Conservation (phyloP, 2,888 invertebrate species). For the Acrobeloides nanus region DNA sequence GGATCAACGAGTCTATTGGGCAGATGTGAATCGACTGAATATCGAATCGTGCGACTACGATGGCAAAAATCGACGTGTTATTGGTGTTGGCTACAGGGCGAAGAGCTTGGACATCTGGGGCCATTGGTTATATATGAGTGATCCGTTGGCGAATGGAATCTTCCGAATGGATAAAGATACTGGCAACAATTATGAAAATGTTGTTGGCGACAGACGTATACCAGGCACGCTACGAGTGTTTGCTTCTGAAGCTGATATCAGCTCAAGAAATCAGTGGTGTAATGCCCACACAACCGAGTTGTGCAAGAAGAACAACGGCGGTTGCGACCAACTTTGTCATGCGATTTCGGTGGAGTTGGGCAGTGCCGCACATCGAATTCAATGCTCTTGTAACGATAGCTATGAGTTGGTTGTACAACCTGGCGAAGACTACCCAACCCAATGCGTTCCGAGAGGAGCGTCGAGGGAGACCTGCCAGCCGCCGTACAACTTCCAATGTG, state of each 20-base stretch:
- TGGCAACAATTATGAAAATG: conserved; percentile 78
- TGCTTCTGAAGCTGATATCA: conserved; percentile 43
- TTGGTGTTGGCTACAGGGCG: conserved; percentile 47
- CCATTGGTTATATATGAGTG: conserved; percentile 51
- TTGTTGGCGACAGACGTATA: conserved; percentile 77
- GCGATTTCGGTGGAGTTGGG: conserved; percentile 35
- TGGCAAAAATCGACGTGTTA: conserved; percentile 66
- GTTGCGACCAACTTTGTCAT: conserved; percentile 65
- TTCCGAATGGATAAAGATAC: conserved; percentile 95
- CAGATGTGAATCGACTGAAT: conserved; percentile 77
- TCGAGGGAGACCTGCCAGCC: conserved; percentile 31
- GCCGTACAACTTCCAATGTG: conserved; percentile 53
- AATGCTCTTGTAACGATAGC: conserved; percentile 80
- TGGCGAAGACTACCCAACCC: conserved; percentile 43
- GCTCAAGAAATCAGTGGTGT: conserved; percentile 44
- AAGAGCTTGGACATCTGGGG: conserved; percentile 50
- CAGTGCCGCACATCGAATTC: conserved; percentile 59
- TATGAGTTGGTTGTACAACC: conserved; percentile 69
- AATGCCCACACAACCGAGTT: conserved; percentile 63
- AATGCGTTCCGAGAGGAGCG: conserved; percentile 37
- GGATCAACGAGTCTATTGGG: conserved; percentile 79
- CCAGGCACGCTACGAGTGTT: conserved; percentile 50
- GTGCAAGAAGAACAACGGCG: conserved; percentile 79
- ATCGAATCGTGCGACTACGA: conserved; percentile 84
- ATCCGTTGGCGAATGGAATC: conserved; percentile 64